Evolutionary conservation across 2,797 vertebrate genomes (phyloP).

Genomic region (Chelonia mydas): DNA sequence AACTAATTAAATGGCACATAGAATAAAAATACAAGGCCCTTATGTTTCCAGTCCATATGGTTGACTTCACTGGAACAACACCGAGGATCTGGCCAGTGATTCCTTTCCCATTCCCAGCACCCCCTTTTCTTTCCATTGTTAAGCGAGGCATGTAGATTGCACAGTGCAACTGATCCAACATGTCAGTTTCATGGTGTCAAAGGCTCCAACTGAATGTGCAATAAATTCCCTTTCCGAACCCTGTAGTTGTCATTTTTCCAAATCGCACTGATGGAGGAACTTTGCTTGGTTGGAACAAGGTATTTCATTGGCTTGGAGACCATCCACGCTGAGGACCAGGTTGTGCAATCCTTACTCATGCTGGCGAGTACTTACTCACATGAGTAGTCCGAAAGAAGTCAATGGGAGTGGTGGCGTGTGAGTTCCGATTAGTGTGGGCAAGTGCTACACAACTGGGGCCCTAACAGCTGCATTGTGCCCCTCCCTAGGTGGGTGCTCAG

Average conservation of each 20-base stretch:
- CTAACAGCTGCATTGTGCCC: neutral
- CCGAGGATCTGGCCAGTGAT: neutral
- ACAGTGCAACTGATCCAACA: neutral
- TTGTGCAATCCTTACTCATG: neutral
- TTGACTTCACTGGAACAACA: neutral
- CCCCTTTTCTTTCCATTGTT: neutral
- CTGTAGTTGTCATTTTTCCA: neutral
- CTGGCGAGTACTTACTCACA: neutral
- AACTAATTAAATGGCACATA: neutral
- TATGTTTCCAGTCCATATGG: neutral
- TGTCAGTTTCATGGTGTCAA: neutral
- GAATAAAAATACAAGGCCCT: neutral
- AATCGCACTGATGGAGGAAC: fast-evolving
- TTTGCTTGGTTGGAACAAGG: neutral
- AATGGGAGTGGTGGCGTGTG: neutral
- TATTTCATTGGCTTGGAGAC: neutral
- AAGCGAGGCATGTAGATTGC: neutral
- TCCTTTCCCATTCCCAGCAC: neutral
- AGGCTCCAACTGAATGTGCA: neutral
- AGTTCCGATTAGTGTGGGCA: neutral
- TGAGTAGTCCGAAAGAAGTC: neutral
- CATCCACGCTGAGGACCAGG: fast-evolving
- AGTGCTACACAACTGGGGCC: neutral
- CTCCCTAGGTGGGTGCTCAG: too few relatives aligned
- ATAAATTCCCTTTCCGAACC: neutral